Conservation (phyloP, 1,140 invertebrate genomes). For the Hyles euphorbiae region DNA sequence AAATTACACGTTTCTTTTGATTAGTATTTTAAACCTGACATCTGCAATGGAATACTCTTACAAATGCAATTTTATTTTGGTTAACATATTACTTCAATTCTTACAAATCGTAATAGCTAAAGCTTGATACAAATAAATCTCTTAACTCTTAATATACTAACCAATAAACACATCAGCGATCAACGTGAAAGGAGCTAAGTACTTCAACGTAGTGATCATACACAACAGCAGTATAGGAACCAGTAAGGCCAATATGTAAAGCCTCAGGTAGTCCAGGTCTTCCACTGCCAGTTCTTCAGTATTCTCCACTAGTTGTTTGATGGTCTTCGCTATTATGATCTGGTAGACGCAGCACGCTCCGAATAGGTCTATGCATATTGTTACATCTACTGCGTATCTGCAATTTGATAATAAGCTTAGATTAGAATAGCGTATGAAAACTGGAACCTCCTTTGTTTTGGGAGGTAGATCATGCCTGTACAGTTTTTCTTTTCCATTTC, state of each 20-base stretch:
- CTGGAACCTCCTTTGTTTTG: too few relatives aligned
- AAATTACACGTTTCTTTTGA: too few relatives aligned
- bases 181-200: slow-evolving; percentile 50
- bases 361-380: slow-evolving; percentile 55
- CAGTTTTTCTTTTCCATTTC: too few relatives aligned
- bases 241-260: slow-evolving; percentile 28
- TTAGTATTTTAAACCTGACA: too few relatives aligned
- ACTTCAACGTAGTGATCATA: slow-evolving; percentile 53
- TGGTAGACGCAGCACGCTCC: slow-evolving; percentile 58
- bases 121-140: too few relatives aligned
- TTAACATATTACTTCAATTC: too few relatives aligned
- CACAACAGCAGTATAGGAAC: slow-evolving; percentile 46
- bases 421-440: too few relatives aligned
- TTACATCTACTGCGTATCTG: slow-evolving; percentile 49
- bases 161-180: slow-evolving; percentile 50
- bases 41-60: too few relatives aligned
- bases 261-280: slow-evolving; percentile 31
- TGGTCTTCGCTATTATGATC: slow-evolving; percentile 57
- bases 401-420: slow-evolving; percentile 6
- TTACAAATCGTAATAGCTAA: too few relatives aligned
- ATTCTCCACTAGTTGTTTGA: slow-evolving; percentile 42
- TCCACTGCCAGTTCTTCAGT: slow-evolving; percentile 17
- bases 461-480: too few relatives aligned
- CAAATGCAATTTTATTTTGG: too few relatives aligned
- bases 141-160: slow-evolving; percentile 19